Evolutionary conservation across 2,797 vertebrate genomes (phyloP).

Genomic region (Enteromius afrohamiltoni): DNA sequence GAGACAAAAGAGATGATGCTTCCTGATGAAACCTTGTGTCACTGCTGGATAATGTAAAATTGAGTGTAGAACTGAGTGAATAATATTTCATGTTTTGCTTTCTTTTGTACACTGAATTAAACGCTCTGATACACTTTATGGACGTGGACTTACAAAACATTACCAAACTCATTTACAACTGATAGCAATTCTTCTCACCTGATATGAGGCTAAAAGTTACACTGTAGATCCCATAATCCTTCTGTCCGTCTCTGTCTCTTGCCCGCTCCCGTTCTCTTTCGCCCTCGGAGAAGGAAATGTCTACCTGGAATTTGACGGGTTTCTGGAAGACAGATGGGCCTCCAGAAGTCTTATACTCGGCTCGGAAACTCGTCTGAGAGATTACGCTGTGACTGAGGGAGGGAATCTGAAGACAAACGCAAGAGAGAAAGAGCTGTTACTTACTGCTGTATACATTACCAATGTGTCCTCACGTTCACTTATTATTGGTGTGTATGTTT

Average conservation of each 20-base stretch:
- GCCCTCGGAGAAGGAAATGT: constrained; percentile 76
- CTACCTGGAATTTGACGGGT: constrained; percentile 82
- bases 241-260: constrained; percentile 58
- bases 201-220: constrained; percentile 95
- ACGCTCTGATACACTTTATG: not conserved
- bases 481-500: not conserved
- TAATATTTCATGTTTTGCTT: not conserved
- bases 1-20: not conserved
- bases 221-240: constrained; percentile 88
- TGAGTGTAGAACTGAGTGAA: not conserved
- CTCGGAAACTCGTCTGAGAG: constrained; percentile 64
- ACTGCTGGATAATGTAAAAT: not conserved
- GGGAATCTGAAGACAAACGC: constrained; percentile 61
- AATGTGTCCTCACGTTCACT: not conserved
- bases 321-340: constrained; percentile 88
- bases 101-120: not conserved
- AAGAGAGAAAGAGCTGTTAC: not conserved
- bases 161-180: not conserved
- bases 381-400: constrained; percentile 62
- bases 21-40: not conserved
- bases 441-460: not conserved
- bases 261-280: constrained; percentile 54
- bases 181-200: constrained; percentile 70
- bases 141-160: not conserved
- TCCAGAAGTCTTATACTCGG: constrained; percentile 69